Evolutionary conservation across 2,113 vertebrate species (phyloP).

Genomic region (Prionailurus viverrinus): DNA sequence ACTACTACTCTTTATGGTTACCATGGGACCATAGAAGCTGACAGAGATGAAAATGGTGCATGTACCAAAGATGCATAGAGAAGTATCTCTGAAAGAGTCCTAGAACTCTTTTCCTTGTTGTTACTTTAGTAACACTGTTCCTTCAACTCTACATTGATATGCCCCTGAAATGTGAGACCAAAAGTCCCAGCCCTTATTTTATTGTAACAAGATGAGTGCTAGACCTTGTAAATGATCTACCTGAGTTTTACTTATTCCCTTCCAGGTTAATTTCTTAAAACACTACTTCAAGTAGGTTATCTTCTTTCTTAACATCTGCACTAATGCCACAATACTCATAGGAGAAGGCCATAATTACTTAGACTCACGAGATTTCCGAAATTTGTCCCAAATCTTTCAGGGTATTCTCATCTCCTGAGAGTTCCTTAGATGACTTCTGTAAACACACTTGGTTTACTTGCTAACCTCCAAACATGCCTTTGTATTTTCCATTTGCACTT

Average conservation of each 20-base stretch:
- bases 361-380: not conserved
- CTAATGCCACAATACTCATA: not conserved
- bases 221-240: not conserved
- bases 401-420: not conserved
- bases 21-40: not conserved
- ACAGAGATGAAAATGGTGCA: not conserved
- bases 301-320: not conserved
- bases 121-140: not conserved
- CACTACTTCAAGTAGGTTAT: not conserved
- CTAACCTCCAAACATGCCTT: not conserved
- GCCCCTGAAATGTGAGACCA: not conserved
- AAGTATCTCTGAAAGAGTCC: not conserved
- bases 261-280: not conserved
- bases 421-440: not conserved
- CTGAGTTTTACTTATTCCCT: not conserved
- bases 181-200: not conserved
- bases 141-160: not conserved
- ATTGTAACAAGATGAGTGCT: not conserved
- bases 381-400: not conserved
- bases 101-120: not conserved
- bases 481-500: not conserved
- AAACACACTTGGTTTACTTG: not conserved
- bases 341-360: not conserved
- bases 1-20: not conserved
- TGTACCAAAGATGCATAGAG: not conserved